These are phyloP conservation scores for Coregonus sp. DNA, from an alignment of 2,797 vertebrate genomes.

Conservation along the genomic window DNA sequence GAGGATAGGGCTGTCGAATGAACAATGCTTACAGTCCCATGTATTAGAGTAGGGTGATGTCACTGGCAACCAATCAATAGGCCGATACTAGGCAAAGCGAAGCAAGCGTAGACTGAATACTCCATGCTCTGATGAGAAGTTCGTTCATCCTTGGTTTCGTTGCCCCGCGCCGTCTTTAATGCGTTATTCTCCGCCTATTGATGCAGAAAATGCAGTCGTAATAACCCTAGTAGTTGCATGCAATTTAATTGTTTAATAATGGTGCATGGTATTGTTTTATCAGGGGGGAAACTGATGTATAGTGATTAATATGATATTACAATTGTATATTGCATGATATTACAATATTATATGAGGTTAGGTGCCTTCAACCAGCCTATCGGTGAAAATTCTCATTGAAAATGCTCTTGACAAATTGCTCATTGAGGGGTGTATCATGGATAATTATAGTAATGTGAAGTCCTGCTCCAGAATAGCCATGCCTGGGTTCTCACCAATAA, in stretches of 20 bases:
- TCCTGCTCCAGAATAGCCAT: too few species aligned
- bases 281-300: not conserved
- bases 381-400: too few species aligned
- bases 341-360: too few species aligned
- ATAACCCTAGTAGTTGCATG: not conserved
- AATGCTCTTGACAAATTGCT: too few species aligned
- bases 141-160: not conserved
- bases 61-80: constrained; percentile 88
- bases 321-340: too few species aligned
- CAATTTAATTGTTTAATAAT: too few species aligned
- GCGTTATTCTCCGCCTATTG: not conserved
- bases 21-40: constrained; percentile 49
- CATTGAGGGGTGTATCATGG: too few species aligned
- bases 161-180: not conserved
- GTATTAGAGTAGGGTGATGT: constrained; percentile 81
- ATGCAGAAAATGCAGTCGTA: not conserved
- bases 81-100: constrained; percentile 66
- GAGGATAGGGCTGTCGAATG: constrained; percentile 44
- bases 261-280: not conserved
- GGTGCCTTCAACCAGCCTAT: too few species aligned
- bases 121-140: not conserved
- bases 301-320: too few species aligned
- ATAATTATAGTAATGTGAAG: too few species aligned
- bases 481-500: too few species aligned
- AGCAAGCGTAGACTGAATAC: constrained; percentile 17